Base-by-base conservation (phyloP, 2,797 vertebrate species). In the Tinamus major region DNA sequence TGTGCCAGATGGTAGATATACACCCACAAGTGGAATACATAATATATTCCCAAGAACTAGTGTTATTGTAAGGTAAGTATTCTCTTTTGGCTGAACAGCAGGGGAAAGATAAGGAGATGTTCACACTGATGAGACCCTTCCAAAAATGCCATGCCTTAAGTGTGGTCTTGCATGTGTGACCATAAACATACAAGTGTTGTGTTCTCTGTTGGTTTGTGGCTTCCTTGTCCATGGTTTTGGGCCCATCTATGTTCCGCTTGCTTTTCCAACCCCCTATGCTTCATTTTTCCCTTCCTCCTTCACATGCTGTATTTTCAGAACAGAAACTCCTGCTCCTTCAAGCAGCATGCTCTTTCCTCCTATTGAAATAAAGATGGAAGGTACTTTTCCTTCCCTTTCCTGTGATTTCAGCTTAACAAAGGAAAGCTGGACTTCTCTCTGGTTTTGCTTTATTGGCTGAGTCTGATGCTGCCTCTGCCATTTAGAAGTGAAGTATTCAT, bases 361-460 rank as follows among this genome's bases (percentile, higher is more conserved):
- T 68, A 0, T 65, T 93, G 92, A 91, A 87, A 74, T 87, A 80
- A 79, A 78, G 72, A 31, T 88, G 74, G 76, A 93, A 93, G 70
- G 83, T 55, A 69, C 35, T 75, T 91, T 68, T 68, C 53, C 72
- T 91, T 92, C 53, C 53, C 23, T 84, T 90, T 75, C 74, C 29
- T 55, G 14, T 90, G 85, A 63, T 88, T 85, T 78, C 84, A 92
- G 21, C 27, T 33, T 77, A 92, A 76, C 79, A 85, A 63, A 72
- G 79, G 76, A 76, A 94, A 80, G 33, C 51, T 90, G 76, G 37
- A 42, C 72, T 91, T 85, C 64, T 69, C 24, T 85, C 64, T 95
- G 75, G 9, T 79, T 71, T 79, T 82, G 49, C 46, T 76, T 94
- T 90, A 75, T 84, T 90, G 87, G 29, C 79, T 79, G 80, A 70